These are phyloP conservation scores for Drosophila funebris DNA, from an alignment of 1,140 invertebrate species.

Conservation along the genomic window DNA sequence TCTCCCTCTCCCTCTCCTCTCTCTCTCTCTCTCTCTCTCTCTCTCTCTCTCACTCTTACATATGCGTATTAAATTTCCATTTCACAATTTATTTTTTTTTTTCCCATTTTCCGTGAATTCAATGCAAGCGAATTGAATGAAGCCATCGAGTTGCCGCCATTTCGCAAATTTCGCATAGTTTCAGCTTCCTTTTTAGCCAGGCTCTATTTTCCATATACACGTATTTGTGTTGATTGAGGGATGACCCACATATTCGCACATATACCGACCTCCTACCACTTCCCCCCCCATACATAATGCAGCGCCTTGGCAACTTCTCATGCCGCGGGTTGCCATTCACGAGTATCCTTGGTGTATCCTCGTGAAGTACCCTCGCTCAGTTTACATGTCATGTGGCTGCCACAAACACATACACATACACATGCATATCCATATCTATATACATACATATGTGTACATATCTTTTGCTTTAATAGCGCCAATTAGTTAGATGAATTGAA, in stretches of 20 bases:
- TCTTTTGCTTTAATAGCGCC: constrained; percentile 68
- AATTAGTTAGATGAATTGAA: constrained; percentile 80
- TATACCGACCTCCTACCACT: background rate
- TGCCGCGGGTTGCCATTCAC: constrained; percentile 21
- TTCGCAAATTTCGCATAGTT: constrained; percentile 37
- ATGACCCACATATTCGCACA: constrained; percentile 43
- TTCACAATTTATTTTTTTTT: constrained; percentile 23
- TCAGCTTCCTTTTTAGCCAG: constrained; percentile 25
- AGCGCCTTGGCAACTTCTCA: constrained; percentile 65
- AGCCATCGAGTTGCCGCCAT: constrained; percentile 53
- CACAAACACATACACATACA: background rate
- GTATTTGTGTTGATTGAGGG: constrained; percentile 8
- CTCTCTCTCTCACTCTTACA: background rate
- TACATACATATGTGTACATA: background rate
- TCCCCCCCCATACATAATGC: constrained; percentile 44
- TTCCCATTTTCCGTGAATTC: constrained; percentile 50
- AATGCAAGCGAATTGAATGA: constrained; percentile 60
- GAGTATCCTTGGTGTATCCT: constrained; percentile 3
- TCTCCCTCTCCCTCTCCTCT: no score
- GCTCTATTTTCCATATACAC: constrained; percentile 6
- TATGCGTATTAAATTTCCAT: constrained; percentile 71
- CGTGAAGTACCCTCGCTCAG: constrained; percentile 1
- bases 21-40: background rate
- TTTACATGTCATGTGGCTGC: constrained; percentile 51
- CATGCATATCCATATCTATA: background rate